Base-by-base conservation (phyloP, 2,797 vertebrate genomes). In the Labeo calbasu region DNA sequence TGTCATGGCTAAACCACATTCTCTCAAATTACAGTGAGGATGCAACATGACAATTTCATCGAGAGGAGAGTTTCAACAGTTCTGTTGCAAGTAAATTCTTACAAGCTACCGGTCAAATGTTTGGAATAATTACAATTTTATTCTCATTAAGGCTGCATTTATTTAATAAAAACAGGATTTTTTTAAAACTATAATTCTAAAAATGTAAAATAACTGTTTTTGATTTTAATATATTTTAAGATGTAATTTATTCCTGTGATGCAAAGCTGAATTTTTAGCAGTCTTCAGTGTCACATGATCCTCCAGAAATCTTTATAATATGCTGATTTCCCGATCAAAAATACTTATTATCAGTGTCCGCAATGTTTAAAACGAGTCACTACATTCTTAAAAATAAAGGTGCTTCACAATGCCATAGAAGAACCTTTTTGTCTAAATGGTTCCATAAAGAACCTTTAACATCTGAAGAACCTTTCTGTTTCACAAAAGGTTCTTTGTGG, bases 1-100 rank as follows among this genome's bases (percentile, higher is more conserved):
- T 91, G 91, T 93, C 90, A 90, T 86, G 77, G 85, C 83, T 77
- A 89, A 90, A 89, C 82, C 88, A 46, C 84, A 86, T 80, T 91
- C 87, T 87, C 88, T 89, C 65, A 88, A 86, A 79, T 66, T 66
- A 84, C 79, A 69, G 69, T n/a, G 69, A 83, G 70, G 50, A 75
- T 68, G 50, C 12, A n/a, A 69, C 43, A 25, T 50, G 23, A 72
- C 46, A 51, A 61, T 76, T 83, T 63, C 32, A 70, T 36, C 21
- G 36, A 13, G 43, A 59, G 21, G 25, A 63, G 66, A 69, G n/a
- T 43, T 76, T 43, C 0, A 66, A 23, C 14, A 7, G 21, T 65
- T 82, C 25, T 13, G n/a, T 21, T 53, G 21, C 59, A 75, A 50
- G 19, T 63, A 32, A 36, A 25, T 5, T 17, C 2, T 40, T 23